A percentile compares a stretch with the other conserved stretches of the same genome.
Evolutionary conservation across 2,797 vertebrate species (phyloP).

Genomic region (Gadopsis marmoratus): DNA sequence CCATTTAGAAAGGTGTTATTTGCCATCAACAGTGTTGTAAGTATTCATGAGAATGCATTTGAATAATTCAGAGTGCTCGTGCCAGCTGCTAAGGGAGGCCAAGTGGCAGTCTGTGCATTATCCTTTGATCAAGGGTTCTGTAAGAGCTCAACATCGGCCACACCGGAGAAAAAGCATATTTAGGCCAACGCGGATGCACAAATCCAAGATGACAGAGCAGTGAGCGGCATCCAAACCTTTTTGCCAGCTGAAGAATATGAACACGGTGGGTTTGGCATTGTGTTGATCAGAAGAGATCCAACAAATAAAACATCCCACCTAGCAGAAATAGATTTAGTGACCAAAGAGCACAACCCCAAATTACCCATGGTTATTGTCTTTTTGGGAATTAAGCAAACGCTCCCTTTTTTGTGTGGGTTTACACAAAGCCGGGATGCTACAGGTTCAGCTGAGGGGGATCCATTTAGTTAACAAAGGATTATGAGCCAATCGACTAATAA

Average conservation of each 20-base stretch:
- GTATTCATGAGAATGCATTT: conserved; percentile 80
- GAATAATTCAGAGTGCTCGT: conserved; percentile 84
- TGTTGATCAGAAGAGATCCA: conserved; percentile 68
- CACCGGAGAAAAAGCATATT: conserved; percentile 73
- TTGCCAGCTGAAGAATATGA: conserved; percentile 71
- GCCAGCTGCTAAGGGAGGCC: conserved; percentile 79
- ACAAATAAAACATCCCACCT: conserved; percentile 82
- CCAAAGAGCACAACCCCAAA: conserved; percentile 54
- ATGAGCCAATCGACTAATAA: conserved; percentile 48
- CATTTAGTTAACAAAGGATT: conserved; percentile 66
- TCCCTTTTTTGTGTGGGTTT: conserved; percentile 47
- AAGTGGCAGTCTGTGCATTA: conserved; percentile 83
- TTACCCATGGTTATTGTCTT: conserved; percentile 58
- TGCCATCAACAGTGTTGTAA: conserved; percentile 65
- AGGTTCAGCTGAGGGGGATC: conserved; percentile 54
- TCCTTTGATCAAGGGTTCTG: conserved; percentile 84
- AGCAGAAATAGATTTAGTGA: conserved; percentile 67
- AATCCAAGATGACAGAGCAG: conserved; percentile 78
- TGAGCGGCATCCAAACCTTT: conserved; percentile 76
- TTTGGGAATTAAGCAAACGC: conserved; percentile 65
- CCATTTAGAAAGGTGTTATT: conserved; percentile 73
- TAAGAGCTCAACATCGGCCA: conserved; percentile 73
- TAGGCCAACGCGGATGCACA: conserved; percentile 66
- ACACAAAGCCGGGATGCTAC: conserved; percentile 59
- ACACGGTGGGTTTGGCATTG: conserved; percentile 59